phyloP scores from a whole-genome alignment of 2,797 vertebrate species.

The Tokudaia muenninki region DNA sequence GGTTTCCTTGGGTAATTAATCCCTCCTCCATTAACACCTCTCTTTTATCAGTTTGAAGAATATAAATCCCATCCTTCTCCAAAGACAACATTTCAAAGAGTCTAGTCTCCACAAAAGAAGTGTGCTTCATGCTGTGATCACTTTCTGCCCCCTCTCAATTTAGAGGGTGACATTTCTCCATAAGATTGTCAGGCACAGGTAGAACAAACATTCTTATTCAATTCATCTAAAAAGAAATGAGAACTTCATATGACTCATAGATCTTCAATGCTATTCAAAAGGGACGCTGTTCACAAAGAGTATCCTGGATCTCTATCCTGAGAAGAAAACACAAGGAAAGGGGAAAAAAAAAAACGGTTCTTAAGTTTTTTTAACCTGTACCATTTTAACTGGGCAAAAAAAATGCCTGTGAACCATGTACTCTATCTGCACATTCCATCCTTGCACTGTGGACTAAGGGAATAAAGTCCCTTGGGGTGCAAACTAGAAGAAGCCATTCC shows the following conservation, averaged over 20 bases:
- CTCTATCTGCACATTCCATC: conserved; percentile 60
- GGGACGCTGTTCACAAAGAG: conserved; percentile 71
- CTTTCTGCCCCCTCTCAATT: conserved; percentile 42
- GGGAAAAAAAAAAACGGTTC: neutral
- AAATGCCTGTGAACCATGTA: conserved; percentile 63
- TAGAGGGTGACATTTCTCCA: conserved; percentile 39
- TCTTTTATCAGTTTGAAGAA: conserved; percentile 59
- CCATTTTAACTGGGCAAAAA: conserved; percentile 42
- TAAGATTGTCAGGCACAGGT: conserved; percentile 52
- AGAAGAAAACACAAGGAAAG: conserved; percentile 71
- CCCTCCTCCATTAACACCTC: conserved; percentile 47
- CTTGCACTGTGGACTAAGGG: conserved; percentile 34
- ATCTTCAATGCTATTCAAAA: conserved; percentile 66
- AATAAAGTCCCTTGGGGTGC: conserved; percentile 70
- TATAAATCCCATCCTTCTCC: conserved; percentile 49
- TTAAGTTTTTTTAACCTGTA: conserved; percentile 42
- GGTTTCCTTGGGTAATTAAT: conserved; percentile 33
- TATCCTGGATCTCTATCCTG: conserved; percentile 60
- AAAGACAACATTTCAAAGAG: conserved; percentile 61
- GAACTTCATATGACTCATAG: conserved; percentile 52
- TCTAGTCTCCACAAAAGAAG: neutral
- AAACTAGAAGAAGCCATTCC: conserved; percentile 63
- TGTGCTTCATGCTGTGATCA: conserved; percentile 6
- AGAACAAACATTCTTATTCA: conserved; percentile 49
- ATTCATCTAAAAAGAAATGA: conserved; percentile 51